Conservation (phyloP, 2,888 invertebrate species). For the Troilus luridus region DNA sequence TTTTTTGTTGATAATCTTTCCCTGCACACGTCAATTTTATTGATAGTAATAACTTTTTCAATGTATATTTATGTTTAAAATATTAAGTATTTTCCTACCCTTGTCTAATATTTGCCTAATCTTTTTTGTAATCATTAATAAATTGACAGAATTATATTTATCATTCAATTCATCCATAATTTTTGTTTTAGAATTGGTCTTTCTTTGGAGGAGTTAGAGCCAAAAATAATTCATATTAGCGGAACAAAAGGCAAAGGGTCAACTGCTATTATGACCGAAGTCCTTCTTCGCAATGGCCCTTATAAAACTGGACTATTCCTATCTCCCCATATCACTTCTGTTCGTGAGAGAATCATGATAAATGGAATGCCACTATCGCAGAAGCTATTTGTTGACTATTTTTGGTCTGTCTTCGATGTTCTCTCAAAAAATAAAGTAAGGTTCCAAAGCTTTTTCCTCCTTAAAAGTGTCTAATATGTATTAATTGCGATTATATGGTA, state of each 20-base stretch:
- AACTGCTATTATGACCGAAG: slow-evolving; percentile 93
- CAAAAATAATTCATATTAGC: slow-evolving; percentile 92
- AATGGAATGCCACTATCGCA: slow-evolving; percentile 85
- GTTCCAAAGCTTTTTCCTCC: neutral
- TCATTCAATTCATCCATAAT: neutral
- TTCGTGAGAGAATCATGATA: slow-evolving; percentile 91
- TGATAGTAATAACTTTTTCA: neutral
- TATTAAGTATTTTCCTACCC: neutral
- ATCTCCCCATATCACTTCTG: slow-evolving; percentile 94
- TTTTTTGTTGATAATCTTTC: neutral
- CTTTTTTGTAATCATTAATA: neutral
- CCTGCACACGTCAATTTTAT: neutral
- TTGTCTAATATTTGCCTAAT: neutral
- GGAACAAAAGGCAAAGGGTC: slow-evolving; percentile 99
- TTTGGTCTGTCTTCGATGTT: slow-evolving; percentile 84
- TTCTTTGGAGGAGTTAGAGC: slow-evolving; percentile 62
- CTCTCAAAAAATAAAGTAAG: slow-evolving; percentile 72
- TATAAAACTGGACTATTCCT: slow-evolving; percentile 94
- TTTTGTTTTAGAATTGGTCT: slow-evolving; percentile 59
- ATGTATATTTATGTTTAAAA: neutral
- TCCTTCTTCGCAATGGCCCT: slow-evolving; percentile 87
- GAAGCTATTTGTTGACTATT: slow-evolving; percentile 81
- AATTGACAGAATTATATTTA: neutral
- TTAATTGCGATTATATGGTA: neutral
- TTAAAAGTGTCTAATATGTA: neutral